Conservation (phyloP, 2,113 vertebrate species). For the Pomatostomus ruficeps region DNA sequence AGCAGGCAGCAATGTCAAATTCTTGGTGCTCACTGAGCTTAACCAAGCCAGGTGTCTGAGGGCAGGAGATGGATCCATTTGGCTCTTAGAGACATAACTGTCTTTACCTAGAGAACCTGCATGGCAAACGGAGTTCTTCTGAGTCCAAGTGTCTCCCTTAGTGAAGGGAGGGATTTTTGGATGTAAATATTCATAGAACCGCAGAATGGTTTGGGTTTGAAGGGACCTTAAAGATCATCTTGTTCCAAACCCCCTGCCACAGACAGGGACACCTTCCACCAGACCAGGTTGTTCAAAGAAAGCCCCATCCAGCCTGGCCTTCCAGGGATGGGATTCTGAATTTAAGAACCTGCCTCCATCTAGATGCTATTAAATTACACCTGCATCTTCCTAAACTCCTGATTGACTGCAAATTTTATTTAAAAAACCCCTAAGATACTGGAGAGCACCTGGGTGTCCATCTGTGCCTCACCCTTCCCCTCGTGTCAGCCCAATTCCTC, state of each 20-base stretch:
- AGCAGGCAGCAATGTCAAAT: neutral
- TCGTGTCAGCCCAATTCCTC: neutral
- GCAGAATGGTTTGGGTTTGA: neutral
- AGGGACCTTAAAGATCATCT: neutral
- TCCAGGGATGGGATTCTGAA: neutral
- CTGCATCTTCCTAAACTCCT: neutral
- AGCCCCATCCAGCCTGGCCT: neutral
- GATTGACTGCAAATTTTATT: neutral
- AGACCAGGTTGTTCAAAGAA: neutral
- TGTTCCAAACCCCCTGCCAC: neutral
- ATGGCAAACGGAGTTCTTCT: neutral
- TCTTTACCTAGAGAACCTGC: neutral
- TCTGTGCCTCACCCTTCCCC: neutral
- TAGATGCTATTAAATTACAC: neutral
- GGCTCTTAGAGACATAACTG: neutral
- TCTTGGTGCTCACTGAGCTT: neutral
- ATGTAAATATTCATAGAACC: neutral
- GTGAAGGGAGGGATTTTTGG: rapidly evolving
- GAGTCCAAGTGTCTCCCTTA: neutral
- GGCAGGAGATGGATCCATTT: neutral
- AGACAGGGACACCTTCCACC: neutral
- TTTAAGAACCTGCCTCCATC: neutral
- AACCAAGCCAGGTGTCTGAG: neutral
- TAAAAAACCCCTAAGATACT: neutral
- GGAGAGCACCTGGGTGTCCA: neutral